These are phyloP conservation scores for Syrista parreyssii DNA, from an alignment of 2,888 invertebrate species.

Conservation along the genomic window DNA sequence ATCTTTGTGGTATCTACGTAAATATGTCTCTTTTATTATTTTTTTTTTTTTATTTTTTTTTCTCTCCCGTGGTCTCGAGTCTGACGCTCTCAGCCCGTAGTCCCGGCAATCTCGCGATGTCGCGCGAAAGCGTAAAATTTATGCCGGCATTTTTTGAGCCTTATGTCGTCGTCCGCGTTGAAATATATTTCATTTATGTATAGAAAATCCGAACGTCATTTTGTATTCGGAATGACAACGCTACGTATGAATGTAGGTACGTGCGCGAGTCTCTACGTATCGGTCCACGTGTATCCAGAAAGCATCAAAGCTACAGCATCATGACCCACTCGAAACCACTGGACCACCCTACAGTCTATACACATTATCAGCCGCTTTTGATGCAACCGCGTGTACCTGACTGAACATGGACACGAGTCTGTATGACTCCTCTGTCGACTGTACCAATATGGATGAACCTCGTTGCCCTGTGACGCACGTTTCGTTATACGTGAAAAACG, in stretches of 20 bases:
- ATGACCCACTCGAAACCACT: conserved; percentile 27
- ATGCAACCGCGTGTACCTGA: background rate
- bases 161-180: conserved; percentile 34
- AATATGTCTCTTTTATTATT: background rate
- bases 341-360: background rate
- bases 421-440: background rate
- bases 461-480: background rate
- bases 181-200: conserved; percentile 26
- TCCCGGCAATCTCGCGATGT: conserved; percentile 43
- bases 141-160: conserved; percentile 44
- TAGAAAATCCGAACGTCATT: background rate
- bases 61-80: background rate
- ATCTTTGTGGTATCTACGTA: background rate
- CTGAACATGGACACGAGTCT: background rate
- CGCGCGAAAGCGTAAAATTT: conserved; percentile 46
- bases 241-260: background rate
- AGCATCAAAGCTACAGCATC: conserved; percentile 19
- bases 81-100: background rate
- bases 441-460: background rate
- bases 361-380: background rate
- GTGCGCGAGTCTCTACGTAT: background rate
- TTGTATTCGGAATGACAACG: background rate
- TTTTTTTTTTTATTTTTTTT: background rate
- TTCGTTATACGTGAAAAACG: background rate
- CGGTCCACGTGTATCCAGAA: conserved; percentile 16